Evolutionary conservation across 2,888 invertebrate genomes (phyloP).

Genomic region (Sipha maydis): DNA sequence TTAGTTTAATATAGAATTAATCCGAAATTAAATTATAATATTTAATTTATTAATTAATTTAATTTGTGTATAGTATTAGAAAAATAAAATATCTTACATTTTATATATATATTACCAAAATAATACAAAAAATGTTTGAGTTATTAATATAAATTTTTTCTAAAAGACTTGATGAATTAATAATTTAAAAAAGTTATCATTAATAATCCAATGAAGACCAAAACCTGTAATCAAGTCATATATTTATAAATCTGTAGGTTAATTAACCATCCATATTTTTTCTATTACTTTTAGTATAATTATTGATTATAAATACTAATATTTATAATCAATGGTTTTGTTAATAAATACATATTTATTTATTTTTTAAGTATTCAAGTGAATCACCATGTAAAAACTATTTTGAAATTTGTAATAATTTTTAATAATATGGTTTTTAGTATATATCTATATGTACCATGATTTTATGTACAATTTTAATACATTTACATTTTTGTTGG

Average conservation of each 20-base stretch:
- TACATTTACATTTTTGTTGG: neutral
- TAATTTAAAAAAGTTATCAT: no score
- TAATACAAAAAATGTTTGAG: no score
- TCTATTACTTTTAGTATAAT: no score
- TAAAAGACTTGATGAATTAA: no score
- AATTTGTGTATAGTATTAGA: neutral
- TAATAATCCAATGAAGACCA: no score
- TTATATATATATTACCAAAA: neutral
- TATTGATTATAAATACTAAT: neutral
- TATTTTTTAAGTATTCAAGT: neutral
- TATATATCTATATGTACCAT: neutral
- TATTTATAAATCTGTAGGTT: no score
- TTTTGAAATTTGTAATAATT: neutral
- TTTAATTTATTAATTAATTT: neutral
- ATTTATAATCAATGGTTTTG: neutral
- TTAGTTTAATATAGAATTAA: neutral
- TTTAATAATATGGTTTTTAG: neutral
- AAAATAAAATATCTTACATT: neutral
- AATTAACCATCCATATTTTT: no score
- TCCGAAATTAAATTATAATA: neutral
- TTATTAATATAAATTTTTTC: no score
- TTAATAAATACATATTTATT: neutral
- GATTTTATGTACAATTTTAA: neutral
- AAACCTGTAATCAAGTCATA: no score
- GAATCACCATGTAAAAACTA: neutral